Evolutionary conservation across 2,797 vertebrate genomes (phyloP).

Genomic region (Eulemur albifrons): DNA sequence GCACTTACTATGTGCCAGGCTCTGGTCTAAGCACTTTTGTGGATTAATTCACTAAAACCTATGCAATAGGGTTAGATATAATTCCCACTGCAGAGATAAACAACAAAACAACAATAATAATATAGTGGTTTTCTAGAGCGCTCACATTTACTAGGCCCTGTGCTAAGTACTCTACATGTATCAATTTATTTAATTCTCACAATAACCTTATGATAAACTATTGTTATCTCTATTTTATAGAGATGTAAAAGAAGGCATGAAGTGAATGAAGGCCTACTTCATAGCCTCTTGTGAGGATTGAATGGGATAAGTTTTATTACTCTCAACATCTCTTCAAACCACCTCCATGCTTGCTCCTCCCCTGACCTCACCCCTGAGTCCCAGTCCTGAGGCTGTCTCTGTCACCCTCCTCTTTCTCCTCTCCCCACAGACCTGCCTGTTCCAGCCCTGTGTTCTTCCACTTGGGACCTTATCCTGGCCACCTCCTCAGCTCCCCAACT

Average conservation of each 20-base stretch:
- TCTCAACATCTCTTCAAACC: not conserved
- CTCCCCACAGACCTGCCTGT: not conserved
- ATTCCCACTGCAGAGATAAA: not conserved
- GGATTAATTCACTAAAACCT: not conserved
- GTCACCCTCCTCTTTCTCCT: too few species aligned
- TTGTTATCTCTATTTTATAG: not conserved
- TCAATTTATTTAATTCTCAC: slow-evolving; percentile 9
- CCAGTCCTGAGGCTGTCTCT: not conserved
- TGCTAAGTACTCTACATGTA: not conserved
- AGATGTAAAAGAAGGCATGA: not conserved
- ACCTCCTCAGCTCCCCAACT: not conserved
- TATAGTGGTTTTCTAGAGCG: not conserved
- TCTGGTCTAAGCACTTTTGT: not conserved
- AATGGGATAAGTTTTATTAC: not conserved
- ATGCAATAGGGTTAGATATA: not conserved
- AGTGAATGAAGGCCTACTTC: not conserved
- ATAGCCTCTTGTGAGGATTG: not conserved
- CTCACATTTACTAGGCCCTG: not conserved
- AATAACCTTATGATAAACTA: not conserved
- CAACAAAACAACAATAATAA: not conserved
- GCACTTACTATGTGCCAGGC: not conserved
- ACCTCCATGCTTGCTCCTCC: not conserved
- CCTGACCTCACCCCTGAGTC: not conserved
- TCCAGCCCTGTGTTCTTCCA: not conserved
- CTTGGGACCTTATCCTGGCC: not conserved